Base-by-base conservation (phyloP, 2,797 vertebrate species). In the Petrocephalus schoutedeni region DNA sequence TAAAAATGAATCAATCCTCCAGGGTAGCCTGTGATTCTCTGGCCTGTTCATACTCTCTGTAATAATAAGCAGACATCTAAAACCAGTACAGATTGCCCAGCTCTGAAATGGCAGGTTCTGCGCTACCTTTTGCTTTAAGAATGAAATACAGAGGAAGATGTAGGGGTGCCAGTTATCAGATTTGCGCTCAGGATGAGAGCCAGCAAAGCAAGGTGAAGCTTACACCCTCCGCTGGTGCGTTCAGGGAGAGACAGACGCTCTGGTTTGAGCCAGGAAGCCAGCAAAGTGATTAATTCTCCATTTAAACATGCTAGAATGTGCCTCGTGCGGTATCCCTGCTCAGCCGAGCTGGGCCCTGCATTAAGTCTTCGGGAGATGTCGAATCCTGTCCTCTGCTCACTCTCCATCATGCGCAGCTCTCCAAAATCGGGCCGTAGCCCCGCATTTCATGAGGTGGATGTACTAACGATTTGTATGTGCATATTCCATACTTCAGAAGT, bases 401-500 rank as follows among this genome's bases (percentile, higher is more conserved):
- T 77, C 19, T n/a, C 36, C 16, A 49, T 49, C 7, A 80, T 28
- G 45, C 16, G 45, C 19, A 45, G 74, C 74, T 49, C 19, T 80
- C 74, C 41, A 21, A 80, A 80, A 32, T 45, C 41, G 8, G 16
- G 91, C 89, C 91, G 86, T 45, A 57, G 51, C 85, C n/a, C 21
- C 21, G 16, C 41, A 71, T 80, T 89, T 89, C 89, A 87, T 87
- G 83, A 80, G 74, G 74, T 49, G 36, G 16, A n/a, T 49, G 74
- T 80, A 21, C 16, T 19, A 41, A 45, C 49, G n/a, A 49, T 49
- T 45, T 80, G 74, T 49, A 49, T 49, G 41, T 80, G 74, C 19
- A 49, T 80, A 80, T 80, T 49, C 74, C 88, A 83, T 89, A 86
- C 85, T 57, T 91, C 90, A 89, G 88, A 41, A 89, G 84, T 85